phyloP scores from a whole-genome alignment of 2,888 invertebrate species.

The Standfussiana lucernea region DNA sequence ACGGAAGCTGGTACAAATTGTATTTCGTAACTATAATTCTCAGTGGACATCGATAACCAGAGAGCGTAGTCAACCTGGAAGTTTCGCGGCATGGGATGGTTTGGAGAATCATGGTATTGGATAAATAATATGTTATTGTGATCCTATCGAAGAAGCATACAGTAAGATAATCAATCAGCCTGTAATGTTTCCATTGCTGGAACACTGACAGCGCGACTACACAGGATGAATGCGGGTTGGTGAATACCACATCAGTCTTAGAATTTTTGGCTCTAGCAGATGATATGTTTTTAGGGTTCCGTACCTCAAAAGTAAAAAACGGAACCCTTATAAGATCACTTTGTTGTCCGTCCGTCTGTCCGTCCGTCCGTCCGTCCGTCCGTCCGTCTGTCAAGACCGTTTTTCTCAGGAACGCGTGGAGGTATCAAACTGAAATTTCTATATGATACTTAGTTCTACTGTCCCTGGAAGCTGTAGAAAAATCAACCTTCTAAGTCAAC shows the following conservation, averaged over 20 bases:
- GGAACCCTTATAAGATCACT: too few relatives aligned
- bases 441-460: too few relatives aligned
- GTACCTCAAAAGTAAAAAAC: too few relatives aligned
- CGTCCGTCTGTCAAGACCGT: too few relatives aligned
- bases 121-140: constrained; percentile 11
- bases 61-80: constrained; percentile 54
- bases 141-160: not conserved
- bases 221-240: not conserved
- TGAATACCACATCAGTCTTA: not conserved
- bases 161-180: not conserved
- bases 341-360: too few relatives aligned
- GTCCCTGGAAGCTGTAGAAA: too few relatives aligned
- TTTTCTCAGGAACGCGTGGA: too few relatives aligned
- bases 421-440: too few relatives aligned
- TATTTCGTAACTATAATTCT: constrained; percentile 65
- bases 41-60: constrained; percentile 61
- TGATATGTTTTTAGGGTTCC: too few relatives aligned
- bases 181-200: not conserved
- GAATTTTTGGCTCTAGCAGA: not conserved
- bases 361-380: too few relatives aligned
- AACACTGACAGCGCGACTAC: not conserved
- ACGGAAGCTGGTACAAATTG: constrained; percentile 64
- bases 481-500: too few relatives aligned
- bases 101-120: not conserved
- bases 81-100: constrained; percentile 5